Base-by-base conservation (phyloP, 2,888 invertebrate species). In the Cataglyphis livida region DNA sequence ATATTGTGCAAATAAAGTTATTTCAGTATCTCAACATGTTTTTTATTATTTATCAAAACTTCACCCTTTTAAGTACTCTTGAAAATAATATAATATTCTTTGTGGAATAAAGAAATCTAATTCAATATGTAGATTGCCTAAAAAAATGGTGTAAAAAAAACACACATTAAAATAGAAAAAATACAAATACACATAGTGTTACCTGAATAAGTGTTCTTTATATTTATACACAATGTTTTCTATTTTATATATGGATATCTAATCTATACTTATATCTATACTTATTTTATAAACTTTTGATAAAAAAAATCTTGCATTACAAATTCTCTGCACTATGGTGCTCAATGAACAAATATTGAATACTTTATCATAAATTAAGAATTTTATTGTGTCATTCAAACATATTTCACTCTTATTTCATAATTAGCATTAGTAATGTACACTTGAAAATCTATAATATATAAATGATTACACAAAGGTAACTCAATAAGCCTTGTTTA, bases 1-100 rank as follows among this genome's bases (percentile, higher is more conserved):
- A 25, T 74, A 71, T 76, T 82, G n/a, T 75, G 84, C 28, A 48
- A 90, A 88, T 91, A 87, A 90, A 90, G 25, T 82, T 76, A 81
- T 78, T 83, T 28, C 41, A 76, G 1, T 76, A 68, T 44, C 35
- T 15, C 7, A 38, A 44, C 44, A 78, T 2, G 18, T 44, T 44
- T 38, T 85, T 65, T 65, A 1, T 54, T 48, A 41, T 5, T 25
- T 25, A 25, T 25, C 25, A 7, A 38, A 44, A 38, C 38, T 75
- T 84, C 35, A 62, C 21, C 59, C 1, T 38, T 25, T 57, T 4
- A 4, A 62, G 32, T 18, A 61, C 7, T 59, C 15, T 59, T 44
- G 1, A 21, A 44, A 59, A 9, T 1, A 32, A 28, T 25, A 48
- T 12, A 41, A 12, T 51, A 38, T 51, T 7, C 12, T 57, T 44